These are phyloP conservation scores for Thunnus albacares DNA, from an alignment of 2,797 vertebrate genomes.

Conservation along the genomic window DNA sequence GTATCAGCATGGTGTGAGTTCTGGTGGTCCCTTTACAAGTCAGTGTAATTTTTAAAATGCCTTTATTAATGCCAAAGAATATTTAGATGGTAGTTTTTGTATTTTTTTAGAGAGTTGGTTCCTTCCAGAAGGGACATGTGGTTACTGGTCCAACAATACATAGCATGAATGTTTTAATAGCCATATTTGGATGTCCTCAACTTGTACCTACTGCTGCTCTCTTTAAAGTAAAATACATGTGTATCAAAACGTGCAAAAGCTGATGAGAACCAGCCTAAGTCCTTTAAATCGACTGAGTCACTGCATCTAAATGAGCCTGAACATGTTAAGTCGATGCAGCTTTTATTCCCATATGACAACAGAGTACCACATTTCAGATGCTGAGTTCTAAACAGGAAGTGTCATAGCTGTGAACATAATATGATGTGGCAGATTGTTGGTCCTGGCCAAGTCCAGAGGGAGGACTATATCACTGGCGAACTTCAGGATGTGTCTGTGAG, in stretches of 20 bases:
- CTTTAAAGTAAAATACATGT: background rate
- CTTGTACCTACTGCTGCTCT: background rate
- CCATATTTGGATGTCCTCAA: background rate
- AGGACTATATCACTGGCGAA: background rate
- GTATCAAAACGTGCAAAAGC: background rate
- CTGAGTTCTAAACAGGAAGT: conserved; percentile 13
- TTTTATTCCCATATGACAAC: conserved; percentile 19
- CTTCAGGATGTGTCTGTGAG: background rate
- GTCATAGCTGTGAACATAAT: conserved; percentile 16
- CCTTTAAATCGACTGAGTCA: background rate
- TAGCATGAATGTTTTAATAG: background rate
- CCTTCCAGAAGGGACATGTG: background rate
- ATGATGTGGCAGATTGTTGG: conserved; percentile 22
- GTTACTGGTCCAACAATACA: background rate
- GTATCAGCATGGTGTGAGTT: background rate
- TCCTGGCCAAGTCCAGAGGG: background rate
- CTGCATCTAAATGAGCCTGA: background rate
- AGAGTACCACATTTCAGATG: conserved; percentile 4
- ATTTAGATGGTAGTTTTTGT: background rate
- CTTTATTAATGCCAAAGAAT: too few species aligned
- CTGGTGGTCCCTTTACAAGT: background rate
- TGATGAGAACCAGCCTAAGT: background rate
- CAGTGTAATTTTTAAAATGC: background rate
- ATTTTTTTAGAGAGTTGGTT: too few species aligned
- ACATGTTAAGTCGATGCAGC: conserved; percentile 7